Evolutionary conservation across 2,113 vertebrate species (phyloP).

Genomic region (Montifringilla adamsi): DNA sequence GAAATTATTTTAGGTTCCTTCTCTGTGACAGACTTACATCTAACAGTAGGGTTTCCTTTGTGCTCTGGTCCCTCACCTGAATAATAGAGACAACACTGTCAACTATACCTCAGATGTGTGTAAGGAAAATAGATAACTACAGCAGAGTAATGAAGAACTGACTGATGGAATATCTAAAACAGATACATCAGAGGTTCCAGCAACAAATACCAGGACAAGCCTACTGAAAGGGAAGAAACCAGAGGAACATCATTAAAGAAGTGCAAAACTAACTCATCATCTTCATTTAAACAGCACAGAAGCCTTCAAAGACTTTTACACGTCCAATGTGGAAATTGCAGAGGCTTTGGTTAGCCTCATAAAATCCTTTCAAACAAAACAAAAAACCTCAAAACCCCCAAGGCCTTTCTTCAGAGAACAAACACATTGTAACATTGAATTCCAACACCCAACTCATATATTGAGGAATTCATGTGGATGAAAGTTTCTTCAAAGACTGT

Average conservation of each 20-base stretch:
- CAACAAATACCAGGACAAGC: not conserved
- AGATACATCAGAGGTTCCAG: not conserved
- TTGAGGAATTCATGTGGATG: not conserved
- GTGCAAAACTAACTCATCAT: not conserved
- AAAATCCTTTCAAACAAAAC: not conserved
- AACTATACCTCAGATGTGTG: not conserved
- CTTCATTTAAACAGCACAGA: not conserved
- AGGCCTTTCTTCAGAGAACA: not conserved
- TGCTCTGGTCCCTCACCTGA: not conserved
- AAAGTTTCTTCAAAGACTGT: not conserved
- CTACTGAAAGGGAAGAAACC: not conserved
- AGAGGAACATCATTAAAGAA: not conserved
- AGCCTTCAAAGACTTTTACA: not conserved
- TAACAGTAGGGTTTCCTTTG: not conserved
- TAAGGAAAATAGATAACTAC: not conserved
- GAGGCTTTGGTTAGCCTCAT: not conserved
- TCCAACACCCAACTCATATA: not conserved
- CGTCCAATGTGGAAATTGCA: fast-evolving
- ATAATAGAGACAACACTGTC: not conserved
- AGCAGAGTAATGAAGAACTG: not conserved
- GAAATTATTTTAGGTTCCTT: not conserved
- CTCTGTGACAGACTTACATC: not conserved
- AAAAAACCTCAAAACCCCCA: not conserved
- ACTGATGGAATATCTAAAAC: not conserved
- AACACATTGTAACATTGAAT: not conserved